Evolutionary conservation across 1,140 invertebrate species (phyloP), one percentile per base, ranked within the genome.

Genomic region (Hylyphantes graminicola): DNA sequence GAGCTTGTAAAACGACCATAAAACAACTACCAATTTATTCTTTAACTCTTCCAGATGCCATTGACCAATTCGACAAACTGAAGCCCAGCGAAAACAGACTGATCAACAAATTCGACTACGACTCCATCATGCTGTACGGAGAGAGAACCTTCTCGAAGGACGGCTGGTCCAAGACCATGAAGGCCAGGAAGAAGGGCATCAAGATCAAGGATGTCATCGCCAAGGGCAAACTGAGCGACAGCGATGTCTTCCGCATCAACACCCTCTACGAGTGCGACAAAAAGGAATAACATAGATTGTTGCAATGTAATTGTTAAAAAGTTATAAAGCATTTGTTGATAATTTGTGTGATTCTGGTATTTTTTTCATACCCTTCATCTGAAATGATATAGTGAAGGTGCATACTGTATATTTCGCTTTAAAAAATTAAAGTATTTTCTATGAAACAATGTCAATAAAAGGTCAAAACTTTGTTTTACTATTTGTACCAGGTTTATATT

Each of bases 51-150:
- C 53, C 12, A 87, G 73, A 67, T 81, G 79, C 54, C 50, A 17
- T 83, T 13, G 68, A 85, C 12, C 81, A 87, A 53, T 87, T 87
- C 55, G 68, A 65, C n/a, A 87, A 87, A n/a, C 53, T 87, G 17
- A 73, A 76, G 13, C 87, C 79, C 5, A 19, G 76, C 13, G 19
- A 87, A 19, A 87, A 87, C 12, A 72, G 77, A 35, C 65, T 87
- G 59, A 78, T 87, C 74, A 87, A 78, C 15, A 21, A 84, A 48
- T 87, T 90, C 55, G 90, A 90, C 78, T 90, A 89, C 84, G 88
- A 89, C 4, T 89, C 88, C 10, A 87, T 90, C 11, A 89, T 90
- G 89, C 88, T 90, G 57, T 90, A 90, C 74, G 88, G 88, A 63
- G 87, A 88, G 63, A 88, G 88, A 57, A 87, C 89, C 35, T 90